Percentiles rank a stretch among this genome's conserved stretches.
Evolutionary conservation across 2,797 vertebrate species (phyloP).

Genomic region (Enteromius viviparus): DNA sequence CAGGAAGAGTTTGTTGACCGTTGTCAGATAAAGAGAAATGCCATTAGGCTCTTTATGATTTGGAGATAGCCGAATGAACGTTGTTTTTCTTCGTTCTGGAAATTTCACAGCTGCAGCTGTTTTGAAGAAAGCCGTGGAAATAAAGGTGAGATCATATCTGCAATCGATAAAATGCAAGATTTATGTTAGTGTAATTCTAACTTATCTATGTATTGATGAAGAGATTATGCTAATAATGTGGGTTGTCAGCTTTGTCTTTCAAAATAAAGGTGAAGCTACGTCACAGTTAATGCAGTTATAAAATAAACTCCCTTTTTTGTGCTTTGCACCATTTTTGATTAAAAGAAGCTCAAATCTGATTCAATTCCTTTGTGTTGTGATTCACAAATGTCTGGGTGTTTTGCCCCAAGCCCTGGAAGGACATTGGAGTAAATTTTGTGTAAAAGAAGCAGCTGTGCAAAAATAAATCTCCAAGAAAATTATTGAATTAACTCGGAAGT

Average conservation of each 20-base stretch:
- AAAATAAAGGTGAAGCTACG: conserved; percentile 17
- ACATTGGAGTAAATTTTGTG: conserved; percentile 62
- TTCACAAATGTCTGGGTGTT: conserved; percentile 72
- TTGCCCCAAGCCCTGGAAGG: conserved; percentile 66
- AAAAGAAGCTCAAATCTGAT: neutral
- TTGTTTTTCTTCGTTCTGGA: conserved; percentile 12
- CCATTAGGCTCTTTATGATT: conserved; percentile 41
- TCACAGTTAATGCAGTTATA: neutral
- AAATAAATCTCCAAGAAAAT: conserved; percentile 68
- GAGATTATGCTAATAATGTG: conserved; percentile 9
- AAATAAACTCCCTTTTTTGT: neutral
- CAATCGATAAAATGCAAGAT: conserved; percentile 3
- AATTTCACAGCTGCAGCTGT: conserved; percentile 19
- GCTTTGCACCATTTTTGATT: neutral
- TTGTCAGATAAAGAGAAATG: conserved; percentile 41
- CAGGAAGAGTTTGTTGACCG: conserved; percentile 40
- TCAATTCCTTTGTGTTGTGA: conserved; percentile 8
- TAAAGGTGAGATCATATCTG: conserved; percentile 33
- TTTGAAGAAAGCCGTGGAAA: conserved; percentile 7
- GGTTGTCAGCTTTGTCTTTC: conserved; percentile 3
- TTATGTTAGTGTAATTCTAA: conserved; percentile 10
- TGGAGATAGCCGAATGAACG: conserved; percentile 15
- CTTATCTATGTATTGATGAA: neutral
- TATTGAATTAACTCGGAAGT: conserved; percentile 79
- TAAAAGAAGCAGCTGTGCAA: conserved; percentile 48